These are phyloP conservation scores for Myripristis murdjan DNA, from an alignment of 2,797 vertebrate genomes.

Conservation along the genomic window DNA sequence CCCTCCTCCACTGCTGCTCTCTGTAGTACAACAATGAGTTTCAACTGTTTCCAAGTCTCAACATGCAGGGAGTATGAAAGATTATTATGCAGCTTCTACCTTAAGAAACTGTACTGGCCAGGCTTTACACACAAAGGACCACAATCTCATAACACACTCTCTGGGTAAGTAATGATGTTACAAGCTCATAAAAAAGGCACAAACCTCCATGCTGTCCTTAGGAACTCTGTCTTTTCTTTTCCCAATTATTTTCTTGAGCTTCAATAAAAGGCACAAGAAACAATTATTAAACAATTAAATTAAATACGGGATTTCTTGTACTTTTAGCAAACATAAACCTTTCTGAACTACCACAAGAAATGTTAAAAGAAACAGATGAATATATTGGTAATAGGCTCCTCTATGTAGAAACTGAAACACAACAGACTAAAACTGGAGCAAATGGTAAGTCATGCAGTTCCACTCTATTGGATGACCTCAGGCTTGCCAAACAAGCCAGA, in stretches of 20 bases:
- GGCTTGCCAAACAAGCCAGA: conserved; percentile 26
- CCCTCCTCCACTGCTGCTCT: conserved; percentile 74
- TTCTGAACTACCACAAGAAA: conserved; percentile 64
- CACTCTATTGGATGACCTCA: conserved; percentile 2
- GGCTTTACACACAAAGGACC: neutral
- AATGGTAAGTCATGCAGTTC: conserved; percentile 48
- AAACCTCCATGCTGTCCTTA: conserved; percentile 70
- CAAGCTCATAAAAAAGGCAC: conserved; percentile 12
- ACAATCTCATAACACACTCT: neutral
- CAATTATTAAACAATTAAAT: neutral
- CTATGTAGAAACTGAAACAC: conserved; percentile 1
- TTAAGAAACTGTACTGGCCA: too few species aligned
- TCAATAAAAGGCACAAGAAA: conserved; percentile 42
- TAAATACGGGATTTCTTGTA: too few species aligned
- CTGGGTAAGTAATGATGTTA: conserved; percentile 12
- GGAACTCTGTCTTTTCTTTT: conserved; percentile 85
- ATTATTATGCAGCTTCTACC: neutral
- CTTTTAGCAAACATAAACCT: neutral
- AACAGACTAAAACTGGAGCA: conserved; percentile 14
- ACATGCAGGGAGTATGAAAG: neutral
- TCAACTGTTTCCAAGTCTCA: neutral
- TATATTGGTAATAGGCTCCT: neutral
- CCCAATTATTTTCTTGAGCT: conserved; percentile 95
- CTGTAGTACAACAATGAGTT: conserved; percentile 67
- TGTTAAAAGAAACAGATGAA: conserved; percentile 23